A percentile compares a stretch with the other conserved stretches of the same genome.
Conservation (phyloP, 2,113 vertebrate genomes). For the Ictalurus punctatus region DNA sequence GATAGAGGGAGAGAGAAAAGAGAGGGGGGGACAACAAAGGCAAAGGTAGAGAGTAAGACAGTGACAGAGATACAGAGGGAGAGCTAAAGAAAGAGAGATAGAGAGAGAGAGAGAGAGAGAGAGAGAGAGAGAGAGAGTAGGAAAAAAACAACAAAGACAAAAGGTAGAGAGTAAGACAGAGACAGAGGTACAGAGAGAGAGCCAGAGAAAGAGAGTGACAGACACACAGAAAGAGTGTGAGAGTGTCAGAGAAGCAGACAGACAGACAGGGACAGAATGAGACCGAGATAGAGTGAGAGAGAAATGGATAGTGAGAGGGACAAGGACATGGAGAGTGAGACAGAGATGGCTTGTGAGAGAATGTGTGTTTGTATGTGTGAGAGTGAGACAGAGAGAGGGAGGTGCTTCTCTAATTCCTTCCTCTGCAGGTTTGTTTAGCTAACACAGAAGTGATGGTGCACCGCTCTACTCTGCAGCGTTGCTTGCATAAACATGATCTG, state of each 20-base stretch:
- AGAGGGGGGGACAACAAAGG: not conserved
- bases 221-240: not conserved
- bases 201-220: not conserved
- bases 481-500: not conserved
- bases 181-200: slow-evolving; percentile 8
- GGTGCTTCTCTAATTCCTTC: not conserved
- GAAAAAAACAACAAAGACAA: not conserved
- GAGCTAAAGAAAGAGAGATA: not conserved
- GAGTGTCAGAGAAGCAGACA: not conserved
- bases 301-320: not conserved
- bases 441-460: not conserved
- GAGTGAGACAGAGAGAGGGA: not conserved
- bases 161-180: not conserved
- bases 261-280: not conserved
- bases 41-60: not conserved
- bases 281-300: not conserved
- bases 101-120: too few species aligned
- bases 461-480: not conserved
- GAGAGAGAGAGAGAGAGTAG: not conserved
- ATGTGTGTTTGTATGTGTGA: not conserved
- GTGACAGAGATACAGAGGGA: too few species aligned
- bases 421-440: not conserved
- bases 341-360: not conserved
- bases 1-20: not conserved
- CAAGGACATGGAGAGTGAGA: not conserved